Evolutionary conservation across 2,797 vertebrate species (phyloP).

Genomic region (Buceros bicornis): DNA sequence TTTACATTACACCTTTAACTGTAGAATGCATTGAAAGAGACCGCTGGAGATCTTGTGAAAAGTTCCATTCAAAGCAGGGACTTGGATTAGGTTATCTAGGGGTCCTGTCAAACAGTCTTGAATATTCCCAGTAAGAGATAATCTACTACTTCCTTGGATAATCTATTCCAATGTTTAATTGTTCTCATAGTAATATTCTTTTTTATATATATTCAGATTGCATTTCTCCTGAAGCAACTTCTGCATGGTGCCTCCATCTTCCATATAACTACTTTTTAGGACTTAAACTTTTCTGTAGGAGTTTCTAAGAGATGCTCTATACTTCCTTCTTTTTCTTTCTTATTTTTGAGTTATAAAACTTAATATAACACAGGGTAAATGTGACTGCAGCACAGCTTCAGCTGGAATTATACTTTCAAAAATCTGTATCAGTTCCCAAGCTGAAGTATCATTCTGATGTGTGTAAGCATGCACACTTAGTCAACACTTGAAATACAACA

Average conservation of each 20-base stretch:
- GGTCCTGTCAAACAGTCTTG: not conserved
- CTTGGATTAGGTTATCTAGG: not conserved
- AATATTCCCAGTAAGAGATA: not conserved
- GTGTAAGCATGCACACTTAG: not conserved
- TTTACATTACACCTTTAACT: not conserved
- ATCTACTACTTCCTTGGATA: not conserved
- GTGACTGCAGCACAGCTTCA: not conserved
- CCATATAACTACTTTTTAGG: not conserved
- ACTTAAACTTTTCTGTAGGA: not conserved
- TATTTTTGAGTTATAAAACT: not conserved
- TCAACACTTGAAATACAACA: not conserved
- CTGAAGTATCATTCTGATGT: not conserved
- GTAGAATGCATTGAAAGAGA: not conserved
- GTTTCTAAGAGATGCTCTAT: not conserved
- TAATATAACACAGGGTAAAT: not conserved
- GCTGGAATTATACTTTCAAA: not conserved
- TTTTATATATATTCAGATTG: not conserved
- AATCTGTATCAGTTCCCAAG: not conserved
- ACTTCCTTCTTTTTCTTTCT: not conserved
- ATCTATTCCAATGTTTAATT: not conserved
- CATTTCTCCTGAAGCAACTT: not conserved
- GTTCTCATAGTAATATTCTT: not conserved
- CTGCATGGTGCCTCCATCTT: not conserved
- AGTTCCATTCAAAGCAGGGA: not conserved
- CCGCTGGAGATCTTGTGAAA: not conserved